These are phyloP conservation scores for Bradypodion ventrale DNA, from an alignment of 2,797 vertebrate genomes.

Conservation along the genomic window DNA sequence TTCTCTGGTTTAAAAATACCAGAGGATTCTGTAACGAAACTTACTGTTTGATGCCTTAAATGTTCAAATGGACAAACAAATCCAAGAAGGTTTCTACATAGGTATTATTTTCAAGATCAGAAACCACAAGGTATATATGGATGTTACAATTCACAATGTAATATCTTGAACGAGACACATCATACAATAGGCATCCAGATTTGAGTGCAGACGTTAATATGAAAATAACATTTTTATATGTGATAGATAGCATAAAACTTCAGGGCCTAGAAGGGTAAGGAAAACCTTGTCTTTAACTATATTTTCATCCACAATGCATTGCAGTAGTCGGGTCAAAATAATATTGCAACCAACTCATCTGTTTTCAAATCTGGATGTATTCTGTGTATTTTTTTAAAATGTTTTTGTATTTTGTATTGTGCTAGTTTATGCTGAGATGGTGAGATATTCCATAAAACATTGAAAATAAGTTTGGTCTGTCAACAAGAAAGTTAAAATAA, in stretches of 20 bases:
- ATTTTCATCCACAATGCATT: background rate
- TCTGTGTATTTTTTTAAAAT: too few relatives aligned
- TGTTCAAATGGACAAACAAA: background rate
- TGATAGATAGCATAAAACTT: background rate
- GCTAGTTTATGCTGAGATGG: too few relatives aligned
- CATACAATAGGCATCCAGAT: background rate
- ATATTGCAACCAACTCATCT: background rate
- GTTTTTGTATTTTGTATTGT: too few relatives aligned
- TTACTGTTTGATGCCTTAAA: background rate
- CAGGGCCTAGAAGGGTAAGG: too few relatives aligned
- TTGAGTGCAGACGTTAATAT: background rate
- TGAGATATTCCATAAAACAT: too few relatives aligned
- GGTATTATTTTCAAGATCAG: background rate
- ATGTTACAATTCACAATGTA: background rate
- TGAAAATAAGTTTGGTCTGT: too few relatives aligned
- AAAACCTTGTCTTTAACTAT: background rate
- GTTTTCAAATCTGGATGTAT: too few relatives aligned
- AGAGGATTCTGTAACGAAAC: too few relatives aligned
- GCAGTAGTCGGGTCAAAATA: background rate
- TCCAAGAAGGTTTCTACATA: background rate
- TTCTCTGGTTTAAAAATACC: background rate
- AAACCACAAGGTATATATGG: background rate
- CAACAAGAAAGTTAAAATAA: too few relatives aligned
- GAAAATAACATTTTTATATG: background rate
- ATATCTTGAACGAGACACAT: background rate